Conservation (phyloP, 2,797 vertebrate species). For the Sphenodon punctatus region DNA sequence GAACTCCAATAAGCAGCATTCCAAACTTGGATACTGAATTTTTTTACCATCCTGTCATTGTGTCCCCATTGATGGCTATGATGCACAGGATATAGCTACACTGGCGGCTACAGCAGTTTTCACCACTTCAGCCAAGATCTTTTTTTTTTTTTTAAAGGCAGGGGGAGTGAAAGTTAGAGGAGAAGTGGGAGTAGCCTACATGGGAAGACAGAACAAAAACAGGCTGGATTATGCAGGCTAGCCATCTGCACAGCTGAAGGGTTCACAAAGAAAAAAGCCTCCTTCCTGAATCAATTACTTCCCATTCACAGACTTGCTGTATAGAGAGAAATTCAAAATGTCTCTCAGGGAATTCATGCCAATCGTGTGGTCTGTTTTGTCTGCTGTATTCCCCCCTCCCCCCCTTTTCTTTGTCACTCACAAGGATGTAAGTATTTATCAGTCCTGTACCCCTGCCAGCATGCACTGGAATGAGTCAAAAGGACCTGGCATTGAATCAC, state of each 20-base stretch:
- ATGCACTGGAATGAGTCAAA: slow-evolving; percentile 72
- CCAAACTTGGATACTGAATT: background rate
- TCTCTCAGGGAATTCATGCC: slow-evolving; percentile 74
- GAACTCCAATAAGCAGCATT: no score
- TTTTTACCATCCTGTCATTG: slow-evolving; percentile 3
- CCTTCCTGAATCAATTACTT: slow-evolving; percentile 77
- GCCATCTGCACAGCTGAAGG: slow-evolving; percentile 76
- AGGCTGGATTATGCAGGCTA: slow-evolving; percentile 66
- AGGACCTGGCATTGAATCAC: slow-evolving; percentile 78
- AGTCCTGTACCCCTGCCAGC: slow-evolving; percentile 75
- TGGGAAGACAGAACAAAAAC: slow-evolving; percentile 66
- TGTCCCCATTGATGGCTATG: background rate
- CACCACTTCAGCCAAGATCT: slow-evolving; percentile 5
- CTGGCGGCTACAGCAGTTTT: slow-evolving; percentile 18
- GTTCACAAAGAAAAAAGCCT: slow-evolving; percentile 65
- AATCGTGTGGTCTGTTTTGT: slow-evolving; percentile 70
- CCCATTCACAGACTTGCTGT: slow-evolving; percentile 66
- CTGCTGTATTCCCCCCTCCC: slow-evolving; percentile 33
- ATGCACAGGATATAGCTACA: background rate
- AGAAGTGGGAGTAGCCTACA: slow-evolving; percentile 32
- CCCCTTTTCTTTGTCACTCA: slow-evolving; percentile 65
- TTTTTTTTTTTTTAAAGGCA: no score
- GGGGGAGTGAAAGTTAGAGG: slow-evolving; percentile 52
- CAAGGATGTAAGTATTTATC: slow-evolving; percentile 77
- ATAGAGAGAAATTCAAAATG: slow-evolving; percentile 77